phyloP scores from a whole-genome alignment of 1,140 invertebrate genomes.

The Ceratosolen solmsi region DNA sequence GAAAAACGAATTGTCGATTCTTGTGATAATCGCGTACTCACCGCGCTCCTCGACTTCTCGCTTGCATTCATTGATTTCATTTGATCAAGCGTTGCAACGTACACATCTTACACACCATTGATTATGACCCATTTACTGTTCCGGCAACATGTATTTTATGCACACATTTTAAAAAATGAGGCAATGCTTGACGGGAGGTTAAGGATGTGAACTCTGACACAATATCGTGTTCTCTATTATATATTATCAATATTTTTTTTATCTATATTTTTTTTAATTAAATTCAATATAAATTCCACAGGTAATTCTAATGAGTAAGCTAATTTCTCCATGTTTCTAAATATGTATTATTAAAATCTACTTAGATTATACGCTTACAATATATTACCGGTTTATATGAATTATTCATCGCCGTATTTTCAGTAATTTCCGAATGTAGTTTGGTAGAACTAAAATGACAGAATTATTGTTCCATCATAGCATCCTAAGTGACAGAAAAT shows the following conservation, averaged over 20 bases:
- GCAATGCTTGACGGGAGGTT: not conserved
- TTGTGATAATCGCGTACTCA: not conserved
- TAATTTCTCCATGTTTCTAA: not conserved
- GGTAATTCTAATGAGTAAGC: not conserved
- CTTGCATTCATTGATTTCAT: not conserved
- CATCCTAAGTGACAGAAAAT: not conserved
- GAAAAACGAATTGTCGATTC: not conserved
- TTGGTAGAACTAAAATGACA: not conserved
- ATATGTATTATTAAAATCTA: not conserved
- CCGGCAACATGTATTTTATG: not conserved
- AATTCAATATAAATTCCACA: not conserved
- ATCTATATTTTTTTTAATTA: not conserved
- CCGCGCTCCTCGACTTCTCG: not conserved
- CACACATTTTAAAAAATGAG: not conserved
- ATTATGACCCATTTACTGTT: not conserved
- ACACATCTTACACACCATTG: not conserved
- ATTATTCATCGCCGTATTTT: not conserved
- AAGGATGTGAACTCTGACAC: conserved; percentile 1
- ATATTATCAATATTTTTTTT: not conserved
- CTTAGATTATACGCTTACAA: not conserved
- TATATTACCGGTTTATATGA: not conserved
- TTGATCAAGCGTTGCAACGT: not conserved
- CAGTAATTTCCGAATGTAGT: not conserved
- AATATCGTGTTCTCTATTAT: not conserved
- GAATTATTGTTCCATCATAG: not conserved